Base-by-base conservation (phyloP, 1,140 invertebrate species). In the Monochamus saltuarius region DNA sequence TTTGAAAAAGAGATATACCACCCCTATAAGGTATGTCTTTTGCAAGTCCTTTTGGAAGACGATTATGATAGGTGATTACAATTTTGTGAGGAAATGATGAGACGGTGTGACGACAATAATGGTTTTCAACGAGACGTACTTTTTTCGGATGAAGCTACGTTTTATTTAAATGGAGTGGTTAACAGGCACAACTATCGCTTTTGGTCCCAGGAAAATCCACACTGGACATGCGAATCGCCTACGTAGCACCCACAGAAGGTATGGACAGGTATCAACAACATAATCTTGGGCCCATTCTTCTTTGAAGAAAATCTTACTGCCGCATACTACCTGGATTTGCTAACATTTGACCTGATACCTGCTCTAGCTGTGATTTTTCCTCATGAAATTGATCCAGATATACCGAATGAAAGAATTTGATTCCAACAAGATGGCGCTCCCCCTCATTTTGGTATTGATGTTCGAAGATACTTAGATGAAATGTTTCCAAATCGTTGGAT, bases 201-300 rank as follows among this genome's bases (percentile, higher is more conserved):
- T 29, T 29, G 22, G 22, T 29, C 22, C 22, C 22, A 29, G 22
- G 6, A 29, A 29, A 29, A 29, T 29, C 22, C 22, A 29, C 22
- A 29, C 22, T 29, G 22, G 6, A 29, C 22, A 29, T 29, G 22
- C 22, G 22, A 29, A 29, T 29, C 22, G 22, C 22, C 2, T 29
- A 29, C 22, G 22, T 6, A 29, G 2, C 22, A 29, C 6, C 22
- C 22, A 29, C 22, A 29, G 14, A 52, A 46, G 45, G 40, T 60
- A 50, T 46, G 58, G 50, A 19, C 40, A 43, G 38, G 55, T 50
- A 57, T 57, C 37, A 49, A 51, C 40, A 19, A 38, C 49, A 53
- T 50, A 29, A n/a, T n/a, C n/a, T n/a, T n/a, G n/a, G n/a, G n/a
- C n/a, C n/a, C 49, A 35, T 50, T 56, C 42, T 58, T 62, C 49